phyloP scores from a whole-genome alignment of 2,113 vertebrate species.

The Caranx ignobilis region DNA sequence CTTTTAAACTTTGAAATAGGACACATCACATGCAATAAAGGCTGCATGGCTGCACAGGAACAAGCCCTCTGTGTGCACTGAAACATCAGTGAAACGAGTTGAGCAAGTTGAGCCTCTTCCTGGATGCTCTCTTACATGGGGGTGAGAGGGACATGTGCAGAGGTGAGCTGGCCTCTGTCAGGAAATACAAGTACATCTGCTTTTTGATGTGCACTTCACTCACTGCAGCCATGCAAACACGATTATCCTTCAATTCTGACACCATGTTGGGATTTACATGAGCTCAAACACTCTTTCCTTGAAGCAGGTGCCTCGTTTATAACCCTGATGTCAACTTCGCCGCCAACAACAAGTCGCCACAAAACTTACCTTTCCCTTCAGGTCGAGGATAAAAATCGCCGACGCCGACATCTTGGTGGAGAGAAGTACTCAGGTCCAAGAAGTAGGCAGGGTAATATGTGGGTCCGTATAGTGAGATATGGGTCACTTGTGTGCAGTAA shows the following conservation, averaged over 20 bases:
- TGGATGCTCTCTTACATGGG: slow-evolving; percentile 10
- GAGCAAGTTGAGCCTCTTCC: slow-evolving; percentile 60
- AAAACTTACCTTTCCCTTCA: slow-evolving; percentile 89
- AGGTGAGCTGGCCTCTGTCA: background rate
- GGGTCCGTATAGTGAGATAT: slow-evolving; percentile 38
- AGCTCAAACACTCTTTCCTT: too few species aligned
- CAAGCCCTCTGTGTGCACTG: slow-evolving; percentile 43
- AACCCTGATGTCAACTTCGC: slow-evolving; percentile 55
- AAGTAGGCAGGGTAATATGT: slow-evolving; percentile 6
- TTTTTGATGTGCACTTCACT: rapidly evolving
- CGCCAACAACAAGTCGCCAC: slow-evolving; percentile 54
- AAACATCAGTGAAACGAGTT: slow-evolving; percentile 63
- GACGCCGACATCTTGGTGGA: slow-evolving; percentile 83
- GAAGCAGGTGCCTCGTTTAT: slow-evolving; percentile 57
- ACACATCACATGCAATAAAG: slow-evolving; percentile 36
- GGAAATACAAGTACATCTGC: slow-evolving; percentile 8
- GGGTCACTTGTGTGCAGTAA: slow-evolving; percentile 58
- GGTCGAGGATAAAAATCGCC: slow-evolving; percentile 86
- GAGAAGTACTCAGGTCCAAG: slow-evolving; percentile 20
- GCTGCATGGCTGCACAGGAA: slow-evolving; percentile 64
- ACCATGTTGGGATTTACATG: background rate
- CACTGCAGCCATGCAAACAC: background rate
- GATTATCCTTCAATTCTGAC: rapidly evolving
- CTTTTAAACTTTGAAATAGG: slow-evolving; percentile 36
- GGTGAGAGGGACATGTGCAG: background rate